A percentile compares a stretch with the other conserved stretches of the same genome.
These are phyloP conservation scores for Otolemur crassicaudatus DNA, from an alignment of 2,797 vertebrate species.

Conservation along the genomic window DNA sequence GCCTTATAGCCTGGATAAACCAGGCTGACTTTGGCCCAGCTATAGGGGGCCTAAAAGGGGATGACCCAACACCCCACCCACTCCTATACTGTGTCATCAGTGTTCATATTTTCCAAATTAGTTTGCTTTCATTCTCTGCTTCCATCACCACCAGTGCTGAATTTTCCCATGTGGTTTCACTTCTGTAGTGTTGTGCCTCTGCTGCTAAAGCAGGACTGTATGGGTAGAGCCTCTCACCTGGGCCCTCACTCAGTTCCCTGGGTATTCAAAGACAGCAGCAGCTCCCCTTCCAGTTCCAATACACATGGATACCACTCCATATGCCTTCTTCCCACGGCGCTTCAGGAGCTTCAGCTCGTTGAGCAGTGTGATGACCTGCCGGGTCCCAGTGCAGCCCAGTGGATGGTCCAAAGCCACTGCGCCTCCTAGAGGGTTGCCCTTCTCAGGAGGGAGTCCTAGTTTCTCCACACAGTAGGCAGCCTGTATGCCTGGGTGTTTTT, in stretches of 20 bases:
- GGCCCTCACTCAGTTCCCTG: constrained; percentile 83
- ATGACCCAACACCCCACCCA: not conserved
- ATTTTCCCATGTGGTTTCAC: rapidly evolving
- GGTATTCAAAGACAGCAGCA: constrained; percentile 92
- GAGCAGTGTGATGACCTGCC: constrained; percentile 95
- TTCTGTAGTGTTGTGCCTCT: not conserved
- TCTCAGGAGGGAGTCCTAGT: constrained; percentile 92
- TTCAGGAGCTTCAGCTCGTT: constrained; percentile 88
- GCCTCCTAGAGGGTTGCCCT: constrained; percentile 95
- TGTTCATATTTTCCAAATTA: not conserved
- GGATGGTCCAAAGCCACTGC: constrained; percentile 97
- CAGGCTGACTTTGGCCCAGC: not conserved
- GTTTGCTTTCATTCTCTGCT: not conserved
- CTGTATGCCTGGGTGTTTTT: constrained; percentile 78
- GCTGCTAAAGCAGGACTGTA: not conserved
- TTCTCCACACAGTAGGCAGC: constrained; percentile 95
- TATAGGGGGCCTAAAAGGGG: no score
- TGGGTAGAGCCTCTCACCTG: rapidly evolving
- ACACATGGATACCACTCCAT: constrained; percentile 96
- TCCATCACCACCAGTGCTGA: not conserved
- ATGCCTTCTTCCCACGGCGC: constrained; percentile 90
- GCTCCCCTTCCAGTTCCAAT: constrained; percentile 97
- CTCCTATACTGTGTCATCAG: not conserved
- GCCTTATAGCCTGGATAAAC: not conserved
- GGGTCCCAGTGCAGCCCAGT: constrained; percentile 93